Base-by-base conservation (phyloP, 2,113 vertebrate genomes). In the Ptilonorhynchus violaceus region DNA sequence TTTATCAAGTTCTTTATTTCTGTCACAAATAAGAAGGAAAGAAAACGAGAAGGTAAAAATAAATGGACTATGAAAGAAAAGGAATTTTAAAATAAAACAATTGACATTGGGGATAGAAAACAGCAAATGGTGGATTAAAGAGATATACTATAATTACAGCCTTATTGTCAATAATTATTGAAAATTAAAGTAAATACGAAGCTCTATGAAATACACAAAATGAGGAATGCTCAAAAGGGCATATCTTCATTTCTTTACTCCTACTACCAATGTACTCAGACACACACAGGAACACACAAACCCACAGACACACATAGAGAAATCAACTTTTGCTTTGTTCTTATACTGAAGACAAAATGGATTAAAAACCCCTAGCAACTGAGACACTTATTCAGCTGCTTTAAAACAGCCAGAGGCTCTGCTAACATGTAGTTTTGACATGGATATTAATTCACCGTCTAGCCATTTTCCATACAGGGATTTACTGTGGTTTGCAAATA, bases 401-500 rank as follows among this genome's bases (percentile, higher is more conserved):
- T 69, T 87, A 80, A 79, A 96, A 72, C 27, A 70, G 69, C 33
- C 52, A 89, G 42, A 25, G 13, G 10, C 11, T 23, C 37, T 93
- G 42, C 18, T 75, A 96, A 62, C 12, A 27, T 63, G 9, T 10
- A 56, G 42, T 75, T 63, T 91, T 95, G 67, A 63, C 85, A 59
- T 66, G 56, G 53, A 86, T 88, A 92, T 94, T 87, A 89, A 84
- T 89, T 94, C 84, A 80, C 49, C 78, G 94, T 68, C n/a, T 41
- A 92, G 52, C 20, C 58, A 42, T 92, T 96, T 97, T 86, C 83
- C 76, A 69, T 41, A 16, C 68, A 70, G 86, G 60, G 7, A 69
- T 83, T 95, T 93, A 37, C 11, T 56, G 16, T 70, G 58, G 25
- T 77, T 95, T 95, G 37, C 55, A 94, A 96, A 93, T 69, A 83